Base-by-base conservation (phyloP, 2,113 vertebrate species). In the Lontra canadensis region DNA sequence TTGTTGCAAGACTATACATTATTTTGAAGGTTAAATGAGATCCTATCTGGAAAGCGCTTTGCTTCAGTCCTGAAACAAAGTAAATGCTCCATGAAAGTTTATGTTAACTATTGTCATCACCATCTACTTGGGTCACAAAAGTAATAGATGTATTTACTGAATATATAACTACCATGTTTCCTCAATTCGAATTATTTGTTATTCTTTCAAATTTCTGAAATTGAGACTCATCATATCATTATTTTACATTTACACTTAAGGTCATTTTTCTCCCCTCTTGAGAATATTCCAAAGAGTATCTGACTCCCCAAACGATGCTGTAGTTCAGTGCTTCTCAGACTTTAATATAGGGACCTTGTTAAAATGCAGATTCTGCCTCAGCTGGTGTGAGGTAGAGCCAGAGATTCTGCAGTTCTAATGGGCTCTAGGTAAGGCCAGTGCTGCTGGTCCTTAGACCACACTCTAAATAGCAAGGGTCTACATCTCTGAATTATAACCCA, bases 121-220 rank as follows among this genome's bases (percentile, higher is more conserved):
- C 31, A 59, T 73, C 59, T 63, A 57, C 39, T 20, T 82, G 23
- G n/a, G 18, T 67, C 67, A 67, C 59, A 47, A 36, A 94, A 94
- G 42, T 82, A 74, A 15, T 34, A 93, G 39, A 52, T 88, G 18
- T 49, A 39, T 23, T 80, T 90, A 34, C 80, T 63, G n/a, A 90
- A n/a, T 85, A 57, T 36, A 23, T 65, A 57, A 47, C 55, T 74
- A 65, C n/a, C 55, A 73, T 63, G 47, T 74, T 96, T 67, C 20
- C 81, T 81, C 63, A 52, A 36, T 71, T 94, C 81, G 42, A 71
- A 71, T 90, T 42, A 88, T 76, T 76, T 44, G 17, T 8, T 82
- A 44, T 71, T 92, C 55, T 73, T 88, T 65, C 61, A 92, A 44
- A 74, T 93, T 96, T 96, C 67, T 96, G 78, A 84, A 67, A 78